Evolutionary conservation across 2,113 vertebrate species (phyloP).

Genomic region (Ursus arctos): DNA sequence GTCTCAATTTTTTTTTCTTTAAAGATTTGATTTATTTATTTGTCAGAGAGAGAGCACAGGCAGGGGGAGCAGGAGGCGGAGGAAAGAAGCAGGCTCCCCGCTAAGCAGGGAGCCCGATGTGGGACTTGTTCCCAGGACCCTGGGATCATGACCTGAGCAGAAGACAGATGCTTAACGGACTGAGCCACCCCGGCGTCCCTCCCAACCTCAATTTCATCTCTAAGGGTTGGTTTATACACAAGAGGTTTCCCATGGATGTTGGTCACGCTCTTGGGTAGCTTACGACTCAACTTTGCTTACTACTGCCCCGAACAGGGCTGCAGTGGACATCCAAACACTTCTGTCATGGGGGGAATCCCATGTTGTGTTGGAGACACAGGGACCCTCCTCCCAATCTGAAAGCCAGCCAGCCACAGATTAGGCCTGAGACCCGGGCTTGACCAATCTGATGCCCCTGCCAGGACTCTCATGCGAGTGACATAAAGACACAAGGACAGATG

Average conservation of each 20-base stretch:
- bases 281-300: not conserved
- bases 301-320: not conserved
- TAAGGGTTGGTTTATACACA: not conserved
- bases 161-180: not conserved
- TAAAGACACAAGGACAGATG: not conserved
- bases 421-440: not conserved
- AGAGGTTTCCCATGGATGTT: not conserved
- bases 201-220: not conserved
- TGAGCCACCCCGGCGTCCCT: not conserved
- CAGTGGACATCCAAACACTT: not conserved
- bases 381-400: not conserved
- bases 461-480: not conserved
- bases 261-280: accelerated
- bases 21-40: not conserved
- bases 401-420: not conserved
- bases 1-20: not conserved
- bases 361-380: not conserved
- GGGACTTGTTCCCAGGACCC: not conserved
- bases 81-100: not conserved
- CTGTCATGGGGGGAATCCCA: not conserved
- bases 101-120: not conserved
- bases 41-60: not conserved
- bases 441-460: not conserved
- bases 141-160: not conserved
- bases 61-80: not conserved